These are phyloP conservation scores for Ptychobarbus kaznakovi DNA, from an alignment of 2,797 vertebrate species.

Conservation along the genomic window DNA sequence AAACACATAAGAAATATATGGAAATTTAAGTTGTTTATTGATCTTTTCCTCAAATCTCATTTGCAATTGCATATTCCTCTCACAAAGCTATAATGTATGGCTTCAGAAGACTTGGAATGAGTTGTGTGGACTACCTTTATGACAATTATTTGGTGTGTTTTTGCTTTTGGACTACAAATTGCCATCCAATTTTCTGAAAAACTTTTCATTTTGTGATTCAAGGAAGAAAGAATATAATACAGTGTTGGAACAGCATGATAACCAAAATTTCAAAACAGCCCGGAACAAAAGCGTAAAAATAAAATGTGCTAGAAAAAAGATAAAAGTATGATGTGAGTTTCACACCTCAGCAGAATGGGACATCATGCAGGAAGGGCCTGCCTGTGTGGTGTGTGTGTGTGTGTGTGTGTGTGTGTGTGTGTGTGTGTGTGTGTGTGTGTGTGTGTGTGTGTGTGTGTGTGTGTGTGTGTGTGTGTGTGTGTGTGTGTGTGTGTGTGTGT, in stretches of 20 bases:
- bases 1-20: not conserved
- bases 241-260: not conserved
- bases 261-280: not conserved
- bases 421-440: no score
- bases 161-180: not conserved
- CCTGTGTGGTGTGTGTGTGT: not conserved
- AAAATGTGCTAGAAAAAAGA: conserved; percentile 29
- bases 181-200: not conserved
- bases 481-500: no score
- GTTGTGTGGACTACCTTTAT: not conserved
- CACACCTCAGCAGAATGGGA: conserved; percentile 20
- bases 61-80: not conserved
- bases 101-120: not conserved
- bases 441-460: no score
- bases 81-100: not conserved
- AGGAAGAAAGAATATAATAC: not conserved
- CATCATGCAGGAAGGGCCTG: not conserved
- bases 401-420: not conserved
- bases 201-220: not conserved
- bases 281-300: not conserved
- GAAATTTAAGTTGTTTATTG: not conserved
- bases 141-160: not conserved
- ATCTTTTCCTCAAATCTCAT: not conserved
- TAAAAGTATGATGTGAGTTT: not conserved
- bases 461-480: not conserved